phyloP scores from a whole-genome alignment of 2,113 vertebrate genomes.

The Stomatorhinus ivindoensis region DNA sequence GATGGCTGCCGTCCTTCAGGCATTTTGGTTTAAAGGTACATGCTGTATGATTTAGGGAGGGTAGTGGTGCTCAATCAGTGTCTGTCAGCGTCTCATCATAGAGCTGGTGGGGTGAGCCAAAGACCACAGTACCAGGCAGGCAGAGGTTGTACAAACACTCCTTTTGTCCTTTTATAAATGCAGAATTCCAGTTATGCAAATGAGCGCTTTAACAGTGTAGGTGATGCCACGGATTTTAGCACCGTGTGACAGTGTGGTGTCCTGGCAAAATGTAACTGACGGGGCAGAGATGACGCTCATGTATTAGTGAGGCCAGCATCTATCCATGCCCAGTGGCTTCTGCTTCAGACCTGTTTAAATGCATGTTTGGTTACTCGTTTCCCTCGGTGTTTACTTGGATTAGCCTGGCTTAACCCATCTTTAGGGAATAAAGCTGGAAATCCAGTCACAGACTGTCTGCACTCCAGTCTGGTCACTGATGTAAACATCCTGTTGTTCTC shows the following conservation, averaged over 20 bases:
- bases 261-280: background rate
- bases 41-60: background rate
- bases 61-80: background rate
- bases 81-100: background rate
- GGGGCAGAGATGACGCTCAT: background rate
- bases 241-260: background rate
- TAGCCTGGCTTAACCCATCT: background rate
- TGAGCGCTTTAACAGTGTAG: background rate
- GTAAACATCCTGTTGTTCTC: background rate
- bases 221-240: background rate
- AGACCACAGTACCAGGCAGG: background rate
- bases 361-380: background rate
- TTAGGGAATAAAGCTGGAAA: background rate
- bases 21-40: background rate
- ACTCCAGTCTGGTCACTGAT: background rate
- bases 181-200: background rate
- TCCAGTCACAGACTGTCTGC: background rate
- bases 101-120: background rate
- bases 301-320: background rate
- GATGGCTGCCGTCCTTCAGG: background rate
- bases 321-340: background rate
- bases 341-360: background rate
- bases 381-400: background rate
- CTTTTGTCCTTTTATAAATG: background rate
- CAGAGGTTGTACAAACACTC: background rate